Conservation (phyloP, 2,797 vertebrate species). For the Pangasius larnaudii region DNA sequence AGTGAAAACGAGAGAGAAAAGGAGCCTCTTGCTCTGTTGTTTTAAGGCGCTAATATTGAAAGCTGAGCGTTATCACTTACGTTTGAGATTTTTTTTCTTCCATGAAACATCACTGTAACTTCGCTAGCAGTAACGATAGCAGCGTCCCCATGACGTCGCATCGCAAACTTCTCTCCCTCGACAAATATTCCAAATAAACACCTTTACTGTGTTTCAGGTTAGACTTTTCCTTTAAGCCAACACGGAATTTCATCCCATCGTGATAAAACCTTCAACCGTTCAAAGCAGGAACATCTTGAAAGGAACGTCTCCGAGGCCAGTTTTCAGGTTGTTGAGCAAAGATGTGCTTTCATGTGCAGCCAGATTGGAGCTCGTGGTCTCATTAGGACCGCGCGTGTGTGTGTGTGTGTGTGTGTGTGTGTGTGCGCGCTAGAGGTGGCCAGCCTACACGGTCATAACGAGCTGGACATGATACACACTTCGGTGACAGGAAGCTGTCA, state of each 20-base stretch:
- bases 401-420: slow-evolving; percentile 16
- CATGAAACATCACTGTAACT: background rate
- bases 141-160: background rate
- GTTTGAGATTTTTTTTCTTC: background rate
- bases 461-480: slow-evolving; percentile 60
- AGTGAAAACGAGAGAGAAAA: background rate
- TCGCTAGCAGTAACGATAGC: background rate
- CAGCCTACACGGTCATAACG: slow-evolving; percentile 55
- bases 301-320: slow-evolving; percentile 13
- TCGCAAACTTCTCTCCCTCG: background rate
- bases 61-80: background rate
- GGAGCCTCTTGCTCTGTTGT: background rate
- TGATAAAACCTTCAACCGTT: slow-evolving; percentile 9
- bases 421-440: slow-evolving; percentile 45
- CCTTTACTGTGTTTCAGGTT: background rate
- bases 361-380: slow-evolving; percentile 54
- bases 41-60: background rate
- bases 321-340: slow-evolving; percentile 49
- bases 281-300: slow-evolving; percentile 49
- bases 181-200: background rate
- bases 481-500: slow-evolving; percentile 55
- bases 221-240: background rate
- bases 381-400: slow-evolving; percentile 54
- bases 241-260: background rate
- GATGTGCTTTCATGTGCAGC: slow-evolving; percentile 57